Conservation (phyloP, 1,140 invertebrate genomes). For the Heliconius himera region DNA sequence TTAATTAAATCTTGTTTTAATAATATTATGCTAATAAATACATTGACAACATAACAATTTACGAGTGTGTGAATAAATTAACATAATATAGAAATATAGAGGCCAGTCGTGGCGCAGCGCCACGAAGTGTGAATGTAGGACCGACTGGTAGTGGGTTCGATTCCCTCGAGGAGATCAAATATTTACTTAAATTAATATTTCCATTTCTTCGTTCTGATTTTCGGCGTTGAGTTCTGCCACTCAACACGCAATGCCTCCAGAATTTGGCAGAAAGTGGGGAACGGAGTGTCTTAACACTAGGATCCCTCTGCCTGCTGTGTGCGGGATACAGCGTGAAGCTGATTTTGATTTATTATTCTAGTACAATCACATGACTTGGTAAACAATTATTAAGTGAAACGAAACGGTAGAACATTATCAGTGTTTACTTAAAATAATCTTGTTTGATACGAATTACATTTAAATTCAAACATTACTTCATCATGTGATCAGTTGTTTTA, state of each 20-base stretch:
- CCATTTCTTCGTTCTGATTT: too few relatives aligned
- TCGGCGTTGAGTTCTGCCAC: too few relatives aligned
- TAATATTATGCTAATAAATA: constrained; percentile 1
- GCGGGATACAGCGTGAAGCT: too few relatives aligned
- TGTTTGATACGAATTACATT: not conserved
- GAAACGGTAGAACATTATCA: not conserved
- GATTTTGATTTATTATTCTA: not conserved
- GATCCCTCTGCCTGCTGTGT: too few relatives aligned
- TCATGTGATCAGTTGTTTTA: not conserved
- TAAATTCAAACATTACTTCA: not conserved
- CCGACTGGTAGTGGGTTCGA: too few relatives aligned
- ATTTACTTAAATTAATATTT: too few relatives aligned
- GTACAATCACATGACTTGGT: not conserved
- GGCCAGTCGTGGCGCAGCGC: too few relatives aligned
- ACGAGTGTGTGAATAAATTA: not conserved
- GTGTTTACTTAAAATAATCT: not conserved
- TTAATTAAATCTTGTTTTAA: not conserved
- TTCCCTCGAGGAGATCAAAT: too few relatives aligned
- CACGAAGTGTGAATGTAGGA: too few relatives aligned
- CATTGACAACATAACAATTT: not conserved
- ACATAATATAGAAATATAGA: not conserved
- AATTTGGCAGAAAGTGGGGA: too few relatives aligned
- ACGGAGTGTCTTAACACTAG: too few relatives aligned
- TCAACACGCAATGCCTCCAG: too few relatives aligned
- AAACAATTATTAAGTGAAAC: not conserved